Evolutionary conservation across 2,888 invertebrate species (phyloP), one percentile per base, ranked within the genome.

Genomic region (Drosophila histrio): DNA sequence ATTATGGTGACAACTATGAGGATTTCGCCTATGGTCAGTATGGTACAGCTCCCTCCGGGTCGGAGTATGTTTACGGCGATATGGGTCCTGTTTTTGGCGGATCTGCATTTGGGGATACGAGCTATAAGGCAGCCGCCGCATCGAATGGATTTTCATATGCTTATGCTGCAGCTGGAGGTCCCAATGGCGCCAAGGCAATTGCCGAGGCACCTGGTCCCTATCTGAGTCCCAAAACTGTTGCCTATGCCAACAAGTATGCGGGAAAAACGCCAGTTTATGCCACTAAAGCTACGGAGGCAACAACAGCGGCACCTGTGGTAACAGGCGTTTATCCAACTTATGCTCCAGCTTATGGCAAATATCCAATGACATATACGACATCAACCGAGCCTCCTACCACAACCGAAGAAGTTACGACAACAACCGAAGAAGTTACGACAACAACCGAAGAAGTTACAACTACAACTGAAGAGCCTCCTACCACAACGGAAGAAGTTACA

Each of bases 1-100:
- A 64, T 13, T 77, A 77, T 6, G 72, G 34, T n/a, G 54, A 50
- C 0, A 6, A 11, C 26, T 77, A 28, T 34, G 66, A 72, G 0
- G 75, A 67, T 6, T 7, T 21, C 19, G 13, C 17, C 7, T 56
- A 17, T 9, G 21, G 19, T 2, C 39, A 58, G 11, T 50, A 50
- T 7, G 57, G 22, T 6, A 7, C 34, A 0, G 38, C 26, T 0
- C 3, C 44, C 0, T 34, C 54, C 5, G 52, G 11, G 2, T 39
- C 52, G 17, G 36, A 53, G 1, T 76, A 76, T n/a, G 3, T 41
- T n/a, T 58, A 36, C 19, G 34, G 50, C 19, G 19, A 32, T 5
- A 13, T 32, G 15, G 39, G 11, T 5, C 11, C 46, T 3, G 5
- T 24, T 0, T 68, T 46, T 19, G 68, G 50, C n/a, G 13, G 3